A percentile compares a stretch with the other conserved stretches of the same genome.
Evolutionary conservation across 92 coral and sea anemone species (phyloP).

Genomic region (Plumapathes pennacea): DNA sequence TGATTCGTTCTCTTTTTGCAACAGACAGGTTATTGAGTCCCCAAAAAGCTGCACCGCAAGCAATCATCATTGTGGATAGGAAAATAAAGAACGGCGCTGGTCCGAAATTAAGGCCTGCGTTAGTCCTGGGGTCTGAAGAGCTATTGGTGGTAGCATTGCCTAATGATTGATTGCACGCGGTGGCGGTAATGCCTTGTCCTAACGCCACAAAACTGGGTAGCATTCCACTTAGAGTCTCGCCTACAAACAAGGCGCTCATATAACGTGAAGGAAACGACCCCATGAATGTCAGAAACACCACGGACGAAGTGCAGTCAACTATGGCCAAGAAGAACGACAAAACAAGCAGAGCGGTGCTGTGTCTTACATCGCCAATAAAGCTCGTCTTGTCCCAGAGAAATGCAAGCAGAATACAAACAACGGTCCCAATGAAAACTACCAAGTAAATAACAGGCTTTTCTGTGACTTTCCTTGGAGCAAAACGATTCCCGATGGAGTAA

Average conservation of each 20-base stretch:
- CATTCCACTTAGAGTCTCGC: slow-evolving; percentile 88
- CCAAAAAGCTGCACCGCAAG: slow-evolving; percentile 74
- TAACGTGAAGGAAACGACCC: slow-evolving; percentile 71
- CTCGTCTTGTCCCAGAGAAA: slow-evolving; percentile 78
- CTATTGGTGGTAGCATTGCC: slow-evolving; percentile 16
- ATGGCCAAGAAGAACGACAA: slow-evolving; percentile 73
- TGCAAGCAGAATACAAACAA: slow-evolving; percentile 73
- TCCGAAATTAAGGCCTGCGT: slow-evolving; percentile 55
- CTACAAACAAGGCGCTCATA: slow-evolving; percentile 83
- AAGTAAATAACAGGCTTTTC: slow-evolving; percentile 69
- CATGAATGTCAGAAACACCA: slow-evolving; percentile 94
- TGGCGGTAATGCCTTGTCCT: slow-evolving; percentile 73
- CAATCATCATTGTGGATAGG: slow-evolving; percentile 74
- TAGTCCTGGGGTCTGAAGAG: background rate
- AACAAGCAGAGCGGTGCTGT: slow-evolving; percentile 76
- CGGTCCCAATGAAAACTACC: slow-evolving; percentile 62
- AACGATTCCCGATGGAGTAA: slow-evolving; percentile 63
- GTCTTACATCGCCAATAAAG: slow-evolving; percentile 50
- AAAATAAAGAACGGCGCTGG: slow-evolving; percentile 77
- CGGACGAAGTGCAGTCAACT: slow-evolving; percentile 94
- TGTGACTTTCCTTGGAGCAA: slow-evolving; percentile 48
- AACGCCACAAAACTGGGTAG: slow-evolving; percentile 87
- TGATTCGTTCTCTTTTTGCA: slow-evolving; percentile 70
- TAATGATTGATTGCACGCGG: slow-evolving; percentile 2
- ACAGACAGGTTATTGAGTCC: slow-evolving; percentile 76